Base-by-base conservation (phyloP, 2,113 vertebrate species). In the Pseudopipra pipra region DNA sequence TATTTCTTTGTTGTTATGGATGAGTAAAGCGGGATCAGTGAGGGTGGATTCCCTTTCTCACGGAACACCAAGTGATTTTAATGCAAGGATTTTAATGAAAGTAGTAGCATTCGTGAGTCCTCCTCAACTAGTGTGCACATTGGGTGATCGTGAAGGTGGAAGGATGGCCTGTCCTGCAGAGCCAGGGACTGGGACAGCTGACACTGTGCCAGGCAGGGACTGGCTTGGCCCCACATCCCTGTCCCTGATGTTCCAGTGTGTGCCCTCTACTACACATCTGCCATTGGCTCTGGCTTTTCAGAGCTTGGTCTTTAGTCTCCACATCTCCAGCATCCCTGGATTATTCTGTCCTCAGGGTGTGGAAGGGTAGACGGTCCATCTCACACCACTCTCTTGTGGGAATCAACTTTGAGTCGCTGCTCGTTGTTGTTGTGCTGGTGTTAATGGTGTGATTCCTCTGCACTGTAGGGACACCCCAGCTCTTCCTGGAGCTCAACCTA, bases 221-320 rank as follows among this genome's bases (percentile, higher is more conserved):
- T 62, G 7, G 1, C 18, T 16, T 7, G 56, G 37, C 62, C 4
- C 44, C 1, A 0, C 11, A 0, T 7, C 55, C 1, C 2, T 39
- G 24, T 12, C 56, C 59, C 61, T 27, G 39, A 4, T 3, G 27
- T 3, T 41, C 61, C 75, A 3, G 55, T 2, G 0, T 17, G 35
- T 41, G 18, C 21, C 51, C n/a, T 10, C 35, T 18, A 4, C 4
- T 4, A 3, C 31, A 6, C 44, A 5, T 2, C 25, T 2, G 43
- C 24, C 43, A 14, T 28, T 30, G 74, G 5, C 30, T 25, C 31
- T 10, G 61, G 9, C 49, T 65, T 24, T 25, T 7, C 37, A 7
- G 75, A 59, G 10, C 1, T 6, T 56, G 59, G 4, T 21, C 66
- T 66, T 31, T 3, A 4, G 9, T 39, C n/a, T 19, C 11, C 47